A percentile compares a stretch with the other conserved stretches of the same genome.
phyloP scores from a whole-genome alignment of 2,888 invertebrate species.

The Tethea ocularis region DNA sequence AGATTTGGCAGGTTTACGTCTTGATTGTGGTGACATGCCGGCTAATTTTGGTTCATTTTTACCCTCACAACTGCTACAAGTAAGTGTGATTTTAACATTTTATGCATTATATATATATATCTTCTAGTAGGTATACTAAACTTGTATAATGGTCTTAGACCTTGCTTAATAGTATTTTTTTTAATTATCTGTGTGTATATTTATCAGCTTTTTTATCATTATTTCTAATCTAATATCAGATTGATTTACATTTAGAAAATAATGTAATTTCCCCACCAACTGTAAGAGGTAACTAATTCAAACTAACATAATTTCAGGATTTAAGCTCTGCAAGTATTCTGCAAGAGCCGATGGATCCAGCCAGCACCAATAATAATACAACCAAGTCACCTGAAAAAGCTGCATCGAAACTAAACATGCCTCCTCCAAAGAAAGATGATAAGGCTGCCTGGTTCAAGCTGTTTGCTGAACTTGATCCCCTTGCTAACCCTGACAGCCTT shows the following conservation, averaged over 20 bases:
- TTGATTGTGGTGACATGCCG: conserved; percentile 65
- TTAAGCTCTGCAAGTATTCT: conserved; percentile 46
- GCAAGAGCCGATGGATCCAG: conserved; percentile 50
- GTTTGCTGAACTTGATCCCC: conserved; percentile 96
- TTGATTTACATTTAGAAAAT: no score
- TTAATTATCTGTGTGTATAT: not conserved
- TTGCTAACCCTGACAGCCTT: conserved; percentile 91
- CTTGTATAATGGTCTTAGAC: no score
- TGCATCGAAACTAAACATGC: conserved; percentile 38
- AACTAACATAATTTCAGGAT: conserved; percentile 47
- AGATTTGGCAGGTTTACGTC: conserved; percentile 67
- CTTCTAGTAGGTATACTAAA: no score
- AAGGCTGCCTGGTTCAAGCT: conserved; percentile 92
- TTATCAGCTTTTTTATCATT: not conserved
- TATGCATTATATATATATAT: no score
- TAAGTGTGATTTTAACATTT: conserved; percentile 35
- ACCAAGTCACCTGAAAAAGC: conserved; percentile 31
- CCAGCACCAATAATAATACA: conserved; percentile 33
- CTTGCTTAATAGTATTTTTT: not conserved
- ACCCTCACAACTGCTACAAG: conserved; percentile 80
- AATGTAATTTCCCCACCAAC: not conserved
- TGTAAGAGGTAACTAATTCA: not conserved
- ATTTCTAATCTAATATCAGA: no score
- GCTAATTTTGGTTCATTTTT: conserved; percentile 70
- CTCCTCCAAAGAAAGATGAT: conserved; percentile 79